Base-by-base conservation (phyloP, 1,140 invertebrate species). In the Trissolcus basalis region DNA sequence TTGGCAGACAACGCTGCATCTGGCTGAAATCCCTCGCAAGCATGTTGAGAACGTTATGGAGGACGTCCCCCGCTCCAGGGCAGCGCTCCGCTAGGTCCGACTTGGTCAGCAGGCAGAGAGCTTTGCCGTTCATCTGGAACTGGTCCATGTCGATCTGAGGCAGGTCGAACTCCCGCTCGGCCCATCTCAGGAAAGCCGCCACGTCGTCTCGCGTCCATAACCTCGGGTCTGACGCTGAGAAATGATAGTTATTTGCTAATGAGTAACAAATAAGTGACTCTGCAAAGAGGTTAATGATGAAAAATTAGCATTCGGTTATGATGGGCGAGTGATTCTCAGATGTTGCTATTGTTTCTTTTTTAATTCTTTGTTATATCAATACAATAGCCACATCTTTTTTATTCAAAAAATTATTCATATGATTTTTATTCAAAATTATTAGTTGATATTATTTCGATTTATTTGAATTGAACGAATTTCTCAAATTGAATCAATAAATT, bases 121-220 rank as follows among this genome's bases (percentile, higher is more conserved):
- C 96, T 89, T 97, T 97, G 93, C 97, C 97, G 87, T 98, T 98
- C 96, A 98, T 97, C 90, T 97, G 96, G 86, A 98, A 98, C 89
- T 96, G 93, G 81, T 97, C 96, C 91, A 96, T 93, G 83, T 97
- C 95, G 80, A 98, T 94, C 60, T 93, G 92, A 12, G 96, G 96
- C 55, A 98, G 88, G 82, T 97, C 96, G 84, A 96, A 98, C 87
- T 98, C 96, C 43, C 95, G 90, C 85, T 97, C 95, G 68, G 96
- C 96, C 93, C 96, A 98, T 78, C 94, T 92, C 27, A 98, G 88
- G 88, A 98, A 98, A 14, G 93, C 90, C 9, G 91, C 89, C 1
- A 98, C 96, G 83, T 98, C 96, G 76, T 98, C 96, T 76, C 96
- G 92, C 19, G 92, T 94, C 96, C 96, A 98, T 11, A 94, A 85